Percentiles rank a stretch among this genome's conserved stretches.
These are phyloP conservation scores for Mechanitis mazaeus DNA, from an alignment of 2,888 invertebrate species.

Conservation along the genomic window DNA sequence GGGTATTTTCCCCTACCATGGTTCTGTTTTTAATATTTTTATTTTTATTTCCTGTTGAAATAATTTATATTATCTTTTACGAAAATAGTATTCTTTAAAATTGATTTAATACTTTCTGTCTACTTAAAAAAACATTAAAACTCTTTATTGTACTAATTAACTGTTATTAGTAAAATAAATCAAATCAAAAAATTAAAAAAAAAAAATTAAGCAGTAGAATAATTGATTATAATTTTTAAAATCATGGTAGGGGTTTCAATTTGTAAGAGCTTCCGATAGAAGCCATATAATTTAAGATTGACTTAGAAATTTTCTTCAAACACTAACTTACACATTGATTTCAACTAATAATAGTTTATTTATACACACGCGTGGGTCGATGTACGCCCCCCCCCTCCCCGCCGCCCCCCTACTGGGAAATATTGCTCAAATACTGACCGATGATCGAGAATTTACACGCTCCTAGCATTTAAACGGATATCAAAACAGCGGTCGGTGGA, in stretches of 20 bases:
- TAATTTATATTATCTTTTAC: no score
- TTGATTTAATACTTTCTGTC: no score
- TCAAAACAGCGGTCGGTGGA: no score
- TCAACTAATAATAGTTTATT: not conserved
- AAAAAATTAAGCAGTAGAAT: no score
- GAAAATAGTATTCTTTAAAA: no score
- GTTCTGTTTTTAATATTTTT: no score
- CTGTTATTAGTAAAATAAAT: no score
- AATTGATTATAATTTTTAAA: not conserved
- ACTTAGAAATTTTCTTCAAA: slow-evolving; percentile 8
- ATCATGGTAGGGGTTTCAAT: not conserved
- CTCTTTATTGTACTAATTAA: no score
- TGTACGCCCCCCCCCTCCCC: not conserved
- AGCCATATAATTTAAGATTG: slow-evolving; percentile 14
- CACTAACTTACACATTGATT: no score
- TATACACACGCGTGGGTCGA: slow-evolving; percentile 1
- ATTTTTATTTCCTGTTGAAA: no score
- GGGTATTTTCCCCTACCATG: not conserved
- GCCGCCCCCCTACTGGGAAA: not conserved
- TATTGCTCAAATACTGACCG: not conserved
- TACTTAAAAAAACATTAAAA: no score
- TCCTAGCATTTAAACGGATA: not conserved
- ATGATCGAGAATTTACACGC: slow-evolving; percentile 1
- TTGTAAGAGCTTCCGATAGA: slow-evolving; percentile 11
- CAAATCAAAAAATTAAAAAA: no score